These are phyloP conservation scores for Antheraea pernyi DNA, from an alignment of 1,140 invertebrate species.

Conservation along the genomic window DNA sequence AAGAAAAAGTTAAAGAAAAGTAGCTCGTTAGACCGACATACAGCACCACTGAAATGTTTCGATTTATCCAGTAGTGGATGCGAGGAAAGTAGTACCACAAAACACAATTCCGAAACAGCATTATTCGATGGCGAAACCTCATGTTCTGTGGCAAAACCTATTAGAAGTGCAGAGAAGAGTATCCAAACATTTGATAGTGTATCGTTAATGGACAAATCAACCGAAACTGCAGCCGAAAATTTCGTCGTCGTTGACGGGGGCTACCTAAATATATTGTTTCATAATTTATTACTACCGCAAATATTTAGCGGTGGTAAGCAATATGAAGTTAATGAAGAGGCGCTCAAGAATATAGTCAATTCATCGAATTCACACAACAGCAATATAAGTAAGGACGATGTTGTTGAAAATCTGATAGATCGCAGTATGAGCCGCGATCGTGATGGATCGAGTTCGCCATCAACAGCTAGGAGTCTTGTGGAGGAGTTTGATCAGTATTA, in stretches of 20 bases:
- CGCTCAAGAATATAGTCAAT: slow-evolving; percentile 57
- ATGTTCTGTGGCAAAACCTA: slow-evolving; percentile 1
- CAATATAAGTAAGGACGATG: slow-evolving; percentile 53
- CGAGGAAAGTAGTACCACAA: slow-evolving; percentile 45
- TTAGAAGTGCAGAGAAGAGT: slow-evolving; percentile 51
- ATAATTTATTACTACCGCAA: slow-evolving; percentile 55
- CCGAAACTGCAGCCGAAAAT: slow-evolving; percentile 51
- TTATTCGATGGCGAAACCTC: slow-evolving; percentile 1
- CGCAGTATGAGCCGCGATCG: slow-evolving; percentile 20
- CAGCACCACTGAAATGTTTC: slow-evolving; percentile 63
- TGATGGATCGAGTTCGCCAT: slow-evolving; percentile 48
- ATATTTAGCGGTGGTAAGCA: slow-evolving; percentile 67
- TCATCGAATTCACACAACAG: slow-evolving; percentile 46
- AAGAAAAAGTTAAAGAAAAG: slow-evolving; percentile 61
- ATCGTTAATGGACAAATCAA: slow-evolving; percentile 28
- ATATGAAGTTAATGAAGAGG: slow-evolving; percentile 71
- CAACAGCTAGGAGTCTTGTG: slow-evolving; percentile 63
- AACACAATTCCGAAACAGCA: slow-evolving; percentile 37
- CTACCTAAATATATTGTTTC: slow-evolving; percentile 70
- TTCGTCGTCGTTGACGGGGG: slow-evolving; percentile 65
- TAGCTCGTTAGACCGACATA: slow-evolving; percentile 37
- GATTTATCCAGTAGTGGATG: slow-evolving; percentile 68
- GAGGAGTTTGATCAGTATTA: slow-evolving; percentile 70
- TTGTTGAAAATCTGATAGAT: not conserved
- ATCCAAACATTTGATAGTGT: slow-evolving; percentile 58